Conservation (phyloP, 1,140 invertebrate species). For the Leptonema lineaticorne region DNA sequence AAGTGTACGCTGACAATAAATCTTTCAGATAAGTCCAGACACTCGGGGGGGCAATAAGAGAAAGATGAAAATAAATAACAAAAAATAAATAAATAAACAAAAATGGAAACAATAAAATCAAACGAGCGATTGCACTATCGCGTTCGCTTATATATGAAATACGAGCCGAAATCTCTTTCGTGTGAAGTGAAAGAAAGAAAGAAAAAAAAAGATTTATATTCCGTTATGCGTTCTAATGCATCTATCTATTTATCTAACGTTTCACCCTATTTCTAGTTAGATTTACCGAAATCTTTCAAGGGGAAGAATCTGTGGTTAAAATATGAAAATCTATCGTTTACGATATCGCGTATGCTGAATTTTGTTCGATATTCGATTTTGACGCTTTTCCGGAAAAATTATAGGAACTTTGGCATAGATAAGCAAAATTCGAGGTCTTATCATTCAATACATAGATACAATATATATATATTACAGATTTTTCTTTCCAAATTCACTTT, state of each 20-base stretch:
- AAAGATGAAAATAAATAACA: background rate
- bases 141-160: no score
- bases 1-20: background rate
- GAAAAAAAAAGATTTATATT: background rate
- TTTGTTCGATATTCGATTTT: no score
- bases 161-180: background rate
- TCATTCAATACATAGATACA: no score
- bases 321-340: no score
- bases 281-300: background rate
- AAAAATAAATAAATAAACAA: constrained; percentile 1
- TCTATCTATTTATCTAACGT: no score
- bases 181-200: background rate
- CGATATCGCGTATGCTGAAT: no score
- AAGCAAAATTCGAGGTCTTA: no score
- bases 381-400: no score
- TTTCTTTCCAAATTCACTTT: no score
- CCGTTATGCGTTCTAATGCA: background rate
- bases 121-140: background rate
- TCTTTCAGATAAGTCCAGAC: background rate
- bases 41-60: background rate
- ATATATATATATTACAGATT: no score
- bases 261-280: background rate
- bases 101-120: constrained; percentile 2
- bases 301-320: no score
- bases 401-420: no score